Evolutionary conservation across 1,140 invertebrate species (phyloP).

Genomic region (Drepana arcuata): DNA sequence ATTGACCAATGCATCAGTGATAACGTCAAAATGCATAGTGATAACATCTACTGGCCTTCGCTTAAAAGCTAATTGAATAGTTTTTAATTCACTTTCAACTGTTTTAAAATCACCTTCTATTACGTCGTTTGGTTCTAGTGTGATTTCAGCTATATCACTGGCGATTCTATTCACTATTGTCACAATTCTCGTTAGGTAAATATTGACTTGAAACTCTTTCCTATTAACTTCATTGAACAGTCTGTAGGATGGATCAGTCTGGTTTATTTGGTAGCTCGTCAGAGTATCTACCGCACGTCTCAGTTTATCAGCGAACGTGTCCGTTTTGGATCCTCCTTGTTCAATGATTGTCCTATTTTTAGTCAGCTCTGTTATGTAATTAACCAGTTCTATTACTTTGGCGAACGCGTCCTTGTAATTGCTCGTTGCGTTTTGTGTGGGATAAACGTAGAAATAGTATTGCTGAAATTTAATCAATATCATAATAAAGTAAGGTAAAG

Average conservation of each 20-base stretch:
- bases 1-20: conserved; percentile 43
- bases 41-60: conserved; percentile 44
- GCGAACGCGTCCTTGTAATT: conserved; percentile 38
- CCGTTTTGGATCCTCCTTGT: conserved; percentile 22
- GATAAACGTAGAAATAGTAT: conserved; percentile 54
- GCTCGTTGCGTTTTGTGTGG: conserved; percentile 38
- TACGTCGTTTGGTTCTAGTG: conserved; percentile 26
- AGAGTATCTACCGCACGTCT: conserved; percentile 26
- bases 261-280: conserved; percentile 35
- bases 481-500: too few species aligned
- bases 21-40: conserved; percentile 48
- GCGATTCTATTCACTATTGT: conserved; percentile 41
- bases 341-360: conserved; percentile 25
- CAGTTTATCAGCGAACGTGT: conserved; percentile 31
- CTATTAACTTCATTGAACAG: conserved; percentile 39
- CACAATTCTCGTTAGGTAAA: conserved; percentile 58
- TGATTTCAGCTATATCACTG: conserved; percentile 11
- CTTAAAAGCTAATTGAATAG: conserved; percentile 42
- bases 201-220: conserved; percentile 32
- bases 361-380: conserved; percentile 28
- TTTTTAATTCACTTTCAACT: conserved; percentile 20
- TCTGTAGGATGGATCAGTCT: conserved; percentile 28
- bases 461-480: conserved; percentile 43
- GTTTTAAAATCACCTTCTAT: conserved; percentile 3
- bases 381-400: conserved; percentile 29